A percentile compares a stretch with the other conserved stretches of the same genome.
phyloP scores from a whole-genome alignment of 1,140 invertebrate genomes.

The Periplaneta americana region DNA sequence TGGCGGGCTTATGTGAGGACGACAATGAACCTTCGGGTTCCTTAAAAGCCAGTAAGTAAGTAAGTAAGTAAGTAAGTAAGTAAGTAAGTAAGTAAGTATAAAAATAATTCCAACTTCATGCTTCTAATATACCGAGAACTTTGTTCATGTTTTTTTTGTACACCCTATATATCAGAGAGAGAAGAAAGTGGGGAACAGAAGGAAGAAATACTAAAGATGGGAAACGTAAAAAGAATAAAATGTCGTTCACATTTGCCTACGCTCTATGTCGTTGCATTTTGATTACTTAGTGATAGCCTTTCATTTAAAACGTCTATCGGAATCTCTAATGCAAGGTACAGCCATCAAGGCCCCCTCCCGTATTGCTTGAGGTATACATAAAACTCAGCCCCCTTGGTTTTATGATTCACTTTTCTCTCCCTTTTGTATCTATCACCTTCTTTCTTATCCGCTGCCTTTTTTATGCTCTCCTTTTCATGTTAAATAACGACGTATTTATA shows the following conservation, averaged over 20 bases:
- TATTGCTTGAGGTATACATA: background rate
- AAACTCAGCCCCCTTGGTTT: background rate
- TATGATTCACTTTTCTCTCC: background rate
- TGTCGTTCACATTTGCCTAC: background rate
- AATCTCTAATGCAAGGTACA: background rate
- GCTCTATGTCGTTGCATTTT: background rate
- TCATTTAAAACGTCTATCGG: background rate
- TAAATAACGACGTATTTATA: background rate
- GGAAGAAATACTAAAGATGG: background rate
- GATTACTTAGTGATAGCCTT: background rate
- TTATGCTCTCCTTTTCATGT: background rate
- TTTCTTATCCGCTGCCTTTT: background rate
- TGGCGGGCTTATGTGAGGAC: no score
- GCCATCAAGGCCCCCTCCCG: background rate
- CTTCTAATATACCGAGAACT: no score
- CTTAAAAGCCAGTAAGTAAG: no score
- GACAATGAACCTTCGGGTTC: no score
- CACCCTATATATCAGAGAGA: no score
- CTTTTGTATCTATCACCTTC: background rate
- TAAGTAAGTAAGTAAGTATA: no score
- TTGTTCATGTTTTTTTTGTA: no score
- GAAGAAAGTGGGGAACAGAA: background rate
- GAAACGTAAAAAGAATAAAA: background rate
- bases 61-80: no score
- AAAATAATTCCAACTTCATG: no score